phyloP scores from a whole-genome alignment of 2,113 vertebrate species.

The Rhinoderma darwinii region DNA sequence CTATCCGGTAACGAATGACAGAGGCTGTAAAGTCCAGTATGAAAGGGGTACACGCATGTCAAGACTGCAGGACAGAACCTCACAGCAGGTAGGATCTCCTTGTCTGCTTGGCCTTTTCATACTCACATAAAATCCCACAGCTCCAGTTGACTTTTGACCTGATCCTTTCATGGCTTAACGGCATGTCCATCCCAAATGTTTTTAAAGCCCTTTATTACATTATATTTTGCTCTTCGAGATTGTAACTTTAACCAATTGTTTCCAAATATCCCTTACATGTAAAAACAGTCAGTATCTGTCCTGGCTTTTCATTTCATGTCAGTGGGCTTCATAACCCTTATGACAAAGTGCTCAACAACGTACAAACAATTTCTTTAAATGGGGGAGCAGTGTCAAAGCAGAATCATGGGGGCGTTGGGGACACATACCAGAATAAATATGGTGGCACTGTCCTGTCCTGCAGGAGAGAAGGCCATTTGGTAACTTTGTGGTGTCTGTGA shows the following conservation, averaged over 20 bases:
- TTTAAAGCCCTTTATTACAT: not conserved
- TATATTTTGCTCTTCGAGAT: not conserved
- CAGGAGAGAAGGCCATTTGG: no score
- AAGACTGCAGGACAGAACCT: slow-evolving; percentile 9
- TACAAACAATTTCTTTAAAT: not conserved
- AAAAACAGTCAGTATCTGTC: not conserved
- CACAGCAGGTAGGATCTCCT: slow-evolving; percentile 34
- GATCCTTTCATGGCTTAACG: not conserved
- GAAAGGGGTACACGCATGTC: slow-evolving; percentile 12
- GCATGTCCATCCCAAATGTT: slow-evolving; percentile 15
- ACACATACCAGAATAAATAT: not conserved
- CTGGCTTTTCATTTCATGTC: not conserved
- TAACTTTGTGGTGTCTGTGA: no score
- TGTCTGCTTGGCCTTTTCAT: slow-evolving; percentile 25
- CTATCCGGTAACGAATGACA: slow-evolving; percentile 5
- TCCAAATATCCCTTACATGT: not conserved
- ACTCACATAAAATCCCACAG: slow-evolving; percentile 7
- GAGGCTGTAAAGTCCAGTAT: not conserved
- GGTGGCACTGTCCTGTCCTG: not conserved
- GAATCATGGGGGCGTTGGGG: not conserved
- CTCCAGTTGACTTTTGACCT: slow-evolving; percentile 31
- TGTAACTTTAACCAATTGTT: not conserved
- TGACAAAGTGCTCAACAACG: not conserved
- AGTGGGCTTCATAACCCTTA: not conserved
- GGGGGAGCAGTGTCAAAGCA: not conserved